phyloP scores from a whole-genome alignment of 2,113 vertebrate species.

The Malurus elegans region DNA sequence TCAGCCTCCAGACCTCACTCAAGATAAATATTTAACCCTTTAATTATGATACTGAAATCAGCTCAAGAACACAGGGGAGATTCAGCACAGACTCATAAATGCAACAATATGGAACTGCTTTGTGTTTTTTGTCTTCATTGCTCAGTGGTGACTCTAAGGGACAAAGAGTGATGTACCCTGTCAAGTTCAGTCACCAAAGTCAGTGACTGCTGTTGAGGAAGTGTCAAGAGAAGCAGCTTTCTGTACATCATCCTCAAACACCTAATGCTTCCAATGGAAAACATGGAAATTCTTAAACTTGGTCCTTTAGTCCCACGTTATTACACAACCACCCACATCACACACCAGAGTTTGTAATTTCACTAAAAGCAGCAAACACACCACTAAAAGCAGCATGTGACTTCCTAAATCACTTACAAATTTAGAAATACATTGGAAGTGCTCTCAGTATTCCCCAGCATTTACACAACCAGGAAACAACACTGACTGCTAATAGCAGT shows the following conservation, averaged over 20 bases:
- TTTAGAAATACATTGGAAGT: not conserved
- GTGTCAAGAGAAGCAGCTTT: not conserved
- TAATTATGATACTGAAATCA: not conserved
- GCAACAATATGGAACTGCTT: not conserved
- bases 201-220: not conserved
- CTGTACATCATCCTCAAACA: not conserved
- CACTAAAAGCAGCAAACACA: not conserved
- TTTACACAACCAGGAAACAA: not conserved
- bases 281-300: not conserved
- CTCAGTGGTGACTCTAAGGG: not conserved
- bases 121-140: not conserved
- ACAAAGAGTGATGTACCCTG: rapidly evolving
- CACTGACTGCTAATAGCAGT: not conserved
- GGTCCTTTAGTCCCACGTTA: not conserved
- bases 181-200: not conserved
- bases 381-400: not conserved
- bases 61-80: rapidly evolving
- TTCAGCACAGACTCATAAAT: not conserved
- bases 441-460: not conserved
- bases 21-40: not conserved
- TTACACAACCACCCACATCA: not conserved
- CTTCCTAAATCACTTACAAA: not conserved
- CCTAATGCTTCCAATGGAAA: not conserved
- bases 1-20: not conserved
- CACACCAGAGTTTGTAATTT: not conserved